Evolutionary conservation across 2,888 invertebrate species (phyloP), one percentile per base, ranked within the genome.

Genomic region (Camponotus fellah): DNA sequence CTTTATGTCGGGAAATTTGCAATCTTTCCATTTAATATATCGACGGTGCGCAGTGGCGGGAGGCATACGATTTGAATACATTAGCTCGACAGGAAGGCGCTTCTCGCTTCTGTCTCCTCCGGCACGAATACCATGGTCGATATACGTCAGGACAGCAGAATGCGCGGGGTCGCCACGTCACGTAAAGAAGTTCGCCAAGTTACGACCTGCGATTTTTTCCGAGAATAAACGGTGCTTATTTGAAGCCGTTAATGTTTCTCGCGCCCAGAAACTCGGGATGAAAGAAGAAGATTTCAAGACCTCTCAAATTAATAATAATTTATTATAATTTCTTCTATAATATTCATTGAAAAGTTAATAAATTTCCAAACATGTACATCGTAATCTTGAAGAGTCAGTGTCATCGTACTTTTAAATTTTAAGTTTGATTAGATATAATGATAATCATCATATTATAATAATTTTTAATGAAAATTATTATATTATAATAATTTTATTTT

Each of bases 1-100:
- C 93, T 94, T 94, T 94, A 94, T 94, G 94, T 93, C 94, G 92
- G 93, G 93, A 94, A 94, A 94, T 95, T 94, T 94, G 94, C 94
- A 94, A 95, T 94, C 94, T 95, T 94, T 94, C 93, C 94, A 94
- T 95, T 94, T 94, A 94, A 94, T 95, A 95, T 94, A 94, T 94
- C 94, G 94, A 93, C 93, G 92, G 82, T 62, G 77, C 71, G 82
- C 84, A 72, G 88, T 82, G 90, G 89, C 83, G 83, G 92, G 93
- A 89, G 93, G 92, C 91, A 92, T 93, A 90, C 87, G 87, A 94
- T 94, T 94, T 94, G 93, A 94, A 94, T 94, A 93, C 92, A 94
- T 94, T 94, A 93, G 82, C 88, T 72, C 82, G 85, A 87, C 88
- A 86, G 80, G 84, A 83, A 87, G 85, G 65, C 81, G 84, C 83